Conservation (phyloP, 2,797 vertebrate genomes). For the Spatula versicolor region DNA sequence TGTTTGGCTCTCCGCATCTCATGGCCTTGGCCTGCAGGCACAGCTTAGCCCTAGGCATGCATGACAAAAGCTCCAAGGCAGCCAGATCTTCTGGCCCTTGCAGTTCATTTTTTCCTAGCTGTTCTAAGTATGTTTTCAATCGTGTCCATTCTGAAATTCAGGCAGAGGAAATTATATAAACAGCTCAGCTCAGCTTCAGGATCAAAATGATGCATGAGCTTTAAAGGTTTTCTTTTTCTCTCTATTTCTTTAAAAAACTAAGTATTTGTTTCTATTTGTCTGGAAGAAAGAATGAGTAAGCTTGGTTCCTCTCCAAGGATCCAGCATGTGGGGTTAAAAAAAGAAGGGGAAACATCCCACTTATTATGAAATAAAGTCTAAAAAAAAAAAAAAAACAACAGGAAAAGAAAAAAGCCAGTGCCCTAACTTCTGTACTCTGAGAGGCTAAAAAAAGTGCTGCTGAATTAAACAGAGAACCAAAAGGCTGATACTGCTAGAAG, state of each 20-base stretch:
- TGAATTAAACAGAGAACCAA: conserved; percentile 16
- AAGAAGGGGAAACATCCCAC: background rate
- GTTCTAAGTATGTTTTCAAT: background rate
- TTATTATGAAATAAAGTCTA: conserved; percentile 10
- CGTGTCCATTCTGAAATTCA: background rate
- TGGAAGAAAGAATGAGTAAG: conserved; percentile 22
- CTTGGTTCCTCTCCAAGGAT: conserved; percentile 19
- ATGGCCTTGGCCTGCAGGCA: background rate
- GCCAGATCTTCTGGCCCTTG: background rate
- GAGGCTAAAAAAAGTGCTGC: background rate
- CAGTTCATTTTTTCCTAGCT: background rate
- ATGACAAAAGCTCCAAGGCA: background rate
- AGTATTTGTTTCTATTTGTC: conserved; percentile 54
- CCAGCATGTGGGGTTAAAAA: background rate
- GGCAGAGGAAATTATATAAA: conserved; percentile 34
- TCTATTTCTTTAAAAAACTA: conserved; percentile 8
- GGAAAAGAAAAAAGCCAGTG: conserved; percentile 41
- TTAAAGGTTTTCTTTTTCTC: background rate
- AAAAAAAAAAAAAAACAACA: conserved; percentile 39
- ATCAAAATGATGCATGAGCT: background rate
- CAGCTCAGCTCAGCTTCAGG: background rate
- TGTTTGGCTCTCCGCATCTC: background rate
- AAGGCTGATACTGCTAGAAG: background rate
- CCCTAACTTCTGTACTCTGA: background rate
- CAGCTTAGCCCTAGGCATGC: background rate